phyloP scores from a whole-genome alignment of 2,888 invertebrate species.

The Heliconius ethilla region DNA sequence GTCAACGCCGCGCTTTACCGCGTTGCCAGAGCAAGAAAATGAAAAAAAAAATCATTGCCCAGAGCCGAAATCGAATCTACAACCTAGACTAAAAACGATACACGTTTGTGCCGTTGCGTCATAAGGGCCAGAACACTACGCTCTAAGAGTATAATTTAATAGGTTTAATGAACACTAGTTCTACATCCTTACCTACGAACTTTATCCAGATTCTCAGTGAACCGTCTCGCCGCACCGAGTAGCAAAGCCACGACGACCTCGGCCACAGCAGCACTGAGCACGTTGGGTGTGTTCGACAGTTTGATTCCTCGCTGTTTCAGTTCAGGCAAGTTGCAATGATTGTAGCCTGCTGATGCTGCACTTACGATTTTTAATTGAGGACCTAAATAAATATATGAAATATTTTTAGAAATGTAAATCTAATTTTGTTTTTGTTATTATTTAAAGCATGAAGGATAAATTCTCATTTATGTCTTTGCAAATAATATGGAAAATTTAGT shows the following conservation, averaged over 20 bases:
- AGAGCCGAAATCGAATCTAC: too few species aligned
- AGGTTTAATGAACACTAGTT: too few species aligned
- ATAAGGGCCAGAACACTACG: too few species aligned
- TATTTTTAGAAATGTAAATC: neutral
- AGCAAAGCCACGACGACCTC: constrained; percentile 90
- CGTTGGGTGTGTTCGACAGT: constrained; percentile 91
- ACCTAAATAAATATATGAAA: constrained; percentile 67
- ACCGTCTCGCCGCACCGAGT: constrained; percentile 88
- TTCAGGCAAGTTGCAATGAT: constrained; percentile 90
- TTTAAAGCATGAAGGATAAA: neutral
- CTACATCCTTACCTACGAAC: constrained; percentile 80
- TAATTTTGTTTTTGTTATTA: neutral
- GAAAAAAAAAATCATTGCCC: too few species aligned
- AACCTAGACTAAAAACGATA: too few species aligned
- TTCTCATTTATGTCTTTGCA: neutral
- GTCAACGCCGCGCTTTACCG: too few species aligned
- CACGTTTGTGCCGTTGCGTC: too few species aligned
- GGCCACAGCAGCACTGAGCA: constrained; percentile 89
- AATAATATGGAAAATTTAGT: neutral
- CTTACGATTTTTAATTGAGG: constrained; percentile 88
- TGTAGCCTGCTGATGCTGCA: constrained; percentile 93
- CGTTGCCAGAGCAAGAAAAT: too few species aligned
- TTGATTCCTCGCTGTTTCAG: constrained; percentile 88
- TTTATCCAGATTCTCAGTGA: constrained; percentile 88
- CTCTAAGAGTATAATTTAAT: too few species aligned